Conservation (phyloP, 2,888 invertebrate genomes). For the Neocrepidodera transversa region DNA sequence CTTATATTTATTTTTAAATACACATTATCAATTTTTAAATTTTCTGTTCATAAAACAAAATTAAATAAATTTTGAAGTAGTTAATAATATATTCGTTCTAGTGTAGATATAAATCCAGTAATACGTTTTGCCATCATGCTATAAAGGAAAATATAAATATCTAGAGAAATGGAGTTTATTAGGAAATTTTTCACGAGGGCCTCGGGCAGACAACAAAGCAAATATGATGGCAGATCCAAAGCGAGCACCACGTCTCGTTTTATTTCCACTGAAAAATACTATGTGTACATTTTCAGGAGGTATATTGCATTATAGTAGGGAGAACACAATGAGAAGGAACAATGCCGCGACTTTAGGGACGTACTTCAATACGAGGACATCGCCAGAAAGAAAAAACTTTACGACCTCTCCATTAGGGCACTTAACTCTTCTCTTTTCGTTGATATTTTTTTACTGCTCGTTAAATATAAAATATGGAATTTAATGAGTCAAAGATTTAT, state of each 20-base stretch:
- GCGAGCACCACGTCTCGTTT: slow-evolving; percentile 24
- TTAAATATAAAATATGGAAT: slow-evolving; percentile 5
- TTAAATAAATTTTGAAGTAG: not conserved
- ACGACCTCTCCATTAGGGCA: slow-evolving; percentile 20
- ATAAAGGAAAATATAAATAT: slow-evolving; percentile 31
- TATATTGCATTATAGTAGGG: slow-evolving; percentile 39
- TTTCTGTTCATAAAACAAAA: no score
- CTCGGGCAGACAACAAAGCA: slow-evolving; percentile 29
- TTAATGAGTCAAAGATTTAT: no score
- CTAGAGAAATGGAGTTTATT: slow-evolving; percentile 29
- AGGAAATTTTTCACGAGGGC: slow-evolving; percentile 26
- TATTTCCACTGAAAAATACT: slow-evolving; percentile 28
- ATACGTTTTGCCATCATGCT: slow-evolving; percentile 13
- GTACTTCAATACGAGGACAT: slow-evolving; percentile 20
- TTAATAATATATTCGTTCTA: slow-evolving; percentile 15
- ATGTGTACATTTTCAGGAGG: slow-evolving; percentile 33
- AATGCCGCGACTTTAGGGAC: slow-evolving; percentile 46
- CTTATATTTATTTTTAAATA: no score
- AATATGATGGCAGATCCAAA: slow-evolving; percentile 27
- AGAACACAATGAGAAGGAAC: slow-evolving; percentile 46
- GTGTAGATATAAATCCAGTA: slow-evolving; percentile 22
- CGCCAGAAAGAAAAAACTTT: slow-evolving; percentile 18
- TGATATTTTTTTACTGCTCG: slow-evolving; percentile 14
- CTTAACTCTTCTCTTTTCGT: slow-evolving; percentile 8
- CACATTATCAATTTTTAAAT: no score